Base-by-base conservation (phyloP, 1,140 invertebrate genomes). In the Penaeus vannamei region DNA sequence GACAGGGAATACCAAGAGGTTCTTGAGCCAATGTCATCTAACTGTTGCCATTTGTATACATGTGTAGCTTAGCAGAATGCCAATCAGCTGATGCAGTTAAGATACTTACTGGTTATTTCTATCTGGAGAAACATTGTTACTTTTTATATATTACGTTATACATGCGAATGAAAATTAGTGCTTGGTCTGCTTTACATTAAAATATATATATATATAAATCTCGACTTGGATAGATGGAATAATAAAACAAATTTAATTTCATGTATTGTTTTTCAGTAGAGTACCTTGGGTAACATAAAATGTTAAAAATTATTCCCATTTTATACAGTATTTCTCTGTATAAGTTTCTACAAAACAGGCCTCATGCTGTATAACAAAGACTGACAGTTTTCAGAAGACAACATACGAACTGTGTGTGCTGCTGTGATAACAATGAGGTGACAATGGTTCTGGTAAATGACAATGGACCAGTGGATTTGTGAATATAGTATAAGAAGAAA, bases 301-400 rank as follows among this genome's bases (percentile, higher is more conserved):
- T 86, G 69, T 86, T 77, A 77, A 86, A 86, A 86, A 86, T 86
- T 86, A 86, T 60, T 77, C 84, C 84, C 84, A 61, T 77, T 86
- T 76, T 86, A 86, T 86, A 76, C 84, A 86, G 59, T 86, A 77
- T 79, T 86, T 86, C 69, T 86, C 42, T 76, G 53, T 79, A 86
- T 86, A 76, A 76, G 84, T 86, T 61, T 77, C 84, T 86, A 86
- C 84, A 86, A 86, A 86, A 86, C 29, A 79, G 84, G 69, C 84
- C 84, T 86, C 84, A 77, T 86, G 72, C 69, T 86, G 66, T 79
- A 77, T 86, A 86, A 86, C 84, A 86, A 86, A 86, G 69, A 86
- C 84, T 86, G 84, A 77, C 69, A 77, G 84, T 42, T 86, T 79
- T 76, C 46, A 86, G 84, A 86, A 86, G 84, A 86, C 69, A 59